Base-by-base conservation (phyloP, 2,797 vertebrate genomes). In the Brachyalestes nurse region DNA sequence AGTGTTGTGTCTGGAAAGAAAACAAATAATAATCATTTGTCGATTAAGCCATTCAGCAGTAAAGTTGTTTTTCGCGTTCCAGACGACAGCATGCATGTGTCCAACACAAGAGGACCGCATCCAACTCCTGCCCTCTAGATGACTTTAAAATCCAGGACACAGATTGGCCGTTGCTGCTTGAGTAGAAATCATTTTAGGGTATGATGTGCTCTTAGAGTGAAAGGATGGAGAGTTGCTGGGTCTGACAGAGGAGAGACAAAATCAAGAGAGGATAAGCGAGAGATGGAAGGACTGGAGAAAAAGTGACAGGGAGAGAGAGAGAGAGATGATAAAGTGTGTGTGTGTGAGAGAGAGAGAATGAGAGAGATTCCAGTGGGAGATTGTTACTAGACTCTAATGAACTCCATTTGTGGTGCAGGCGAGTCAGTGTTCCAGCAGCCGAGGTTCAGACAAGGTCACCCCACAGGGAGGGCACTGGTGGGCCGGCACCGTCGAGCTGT, bases 321-420 rank as follows among this genome's bases (percentile, higher is more conserved):
- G 23, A 40, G 79, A 10, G 9, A 67, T 57, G 72, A 40, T 34
- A 13, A 14, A 9, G 21, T 65, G 70, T 55, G 69, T 38, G 12
- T 51, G 42, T 23, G 66, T 25, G 58, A 10, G 61, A 6, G 28
- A 17, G 61, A 6, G 49, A 34, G 70, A 10, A 28, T 16, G 76
- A 8, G 51, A 77, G 77, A 71, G 45, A 49, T 70, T 81, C 64
- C 62, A 74, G 77, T 76, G 77, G 78, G 82, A 80, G 82, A 73
- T 84, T 81, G 78, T 82, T 72, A 84, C 77, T 66, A 45, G 61
- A 77, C 70, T 74, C 72, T 83, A 80, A 86, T 84, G 85, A 82
- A 84, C 80, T 84, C 67, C 80, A 77, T 80, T 64, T 83, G 75
- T 60, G 53, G 60, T 75, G 73, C 53, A 40, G 71, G 45, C 58